phyloP scores from a whole-genome alignment of 2,888 invertebrate species.

The Acanthacorydalis orientalis region DNA sequence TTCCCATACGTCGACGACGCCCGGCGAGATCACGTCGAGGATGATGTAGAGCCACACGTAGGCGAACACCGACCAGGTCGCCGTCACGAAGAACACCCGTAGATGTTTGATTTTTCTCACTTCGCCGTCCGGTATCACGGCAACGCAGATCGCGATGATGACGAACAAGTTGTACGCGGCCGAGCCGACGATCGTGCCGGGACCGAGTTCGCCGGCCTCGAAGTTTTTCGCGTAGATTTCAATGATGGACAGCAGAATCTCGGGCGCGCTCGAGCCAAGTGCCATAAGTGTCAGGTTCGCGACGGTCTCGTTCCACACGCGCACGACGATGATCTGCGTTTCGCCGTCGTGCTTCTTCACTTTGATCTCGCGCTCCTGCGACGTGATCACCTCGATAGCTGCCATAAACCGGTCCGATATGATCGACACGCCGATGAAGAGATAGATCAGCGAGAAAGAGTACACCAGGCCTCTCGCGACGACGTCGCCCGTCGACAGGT shows the following conservation, averaged over 20 bases:
- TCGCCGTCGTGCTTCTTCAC: constrained; percentile 81
- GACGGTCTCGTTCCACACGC: constrained; percentile 99
- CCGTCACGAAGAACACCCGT: constrained; percentile 93
- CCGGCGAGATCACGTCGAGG: constrained; percentile 70
- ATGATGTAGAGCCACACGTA: constrained; percentile 98
- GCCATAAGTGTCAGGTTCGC: constrained; percentile 98
- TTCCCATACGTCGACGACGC: constrained; percentile 94
- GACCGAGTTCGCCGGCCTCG: constrained; percentile 90
- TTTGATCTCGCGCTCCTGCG: constrained; percentile 87
- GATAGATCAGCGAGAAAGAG: constrained; percentile 74
- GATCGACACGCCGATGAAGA: constrained; percentile 98
- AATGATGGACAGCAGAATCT: constrained; percentile 92
- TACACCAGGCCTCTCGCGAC: constrained; percentile 79
- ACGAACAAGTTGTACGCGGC: constrained; percentile 98
- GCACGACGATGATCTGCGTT: constrained; percentile 73
- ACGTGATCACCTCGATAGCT: constrained; percentile 97
- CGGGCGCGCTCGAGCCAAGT: constrained; percentile 94
- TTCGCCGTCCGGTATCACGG: constrained; percentile 81
- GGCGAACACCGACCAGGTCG: constrained; percentile 94
- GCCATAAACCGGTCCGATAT: constrained; percentile 99
- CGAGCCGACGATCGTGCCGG: constrained; percentile 96
- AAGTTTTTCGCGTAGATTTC: constrained; percentile 94
- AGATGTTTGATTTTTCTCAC: constrained; percentile 89
- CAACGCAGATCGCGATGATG: constrained; percentile 89
- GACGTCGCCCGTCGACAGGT: constrained; percentile 58